Percentiles rank a stretch among this genome's conserved stretches.
Evolutionary conservation across 2,797 vertebrate genomes (phyloP).

Genomic region (Artibeus jamaicensis): DNA sequence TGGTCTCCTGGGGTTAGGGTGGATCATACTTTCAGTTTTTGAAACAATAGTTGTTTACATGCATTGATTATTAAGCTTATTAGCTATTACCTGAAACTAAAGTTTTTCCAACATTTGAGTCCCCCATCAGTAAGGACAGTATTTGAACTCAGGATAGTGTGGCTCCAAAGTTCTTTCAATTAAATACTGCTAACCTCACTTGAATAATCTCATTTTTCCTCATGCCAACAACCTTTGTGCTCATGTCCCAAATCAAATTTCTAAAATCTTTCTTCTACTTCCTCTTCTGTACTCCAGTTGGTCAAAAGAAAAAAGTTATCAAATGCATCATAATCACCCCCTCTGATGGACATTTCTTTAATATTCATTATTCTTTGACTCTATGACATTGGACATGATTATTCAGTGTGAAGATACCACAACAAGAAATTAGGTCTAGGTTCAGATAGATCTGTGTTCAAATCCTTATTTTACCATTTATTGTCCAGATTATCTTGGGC

Average conservation of each 20-base stretch:
- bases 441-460: not conserved
- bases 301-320: not conserved
- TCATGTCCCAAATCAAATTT: not conserved
- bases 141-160: not conserved
- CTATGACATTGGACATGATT: not conserved
- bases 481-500: not conserved
- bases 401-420: not conserved
- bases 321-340: not conserved
- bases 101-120: too few species aligned
- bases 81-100: too few species aligned
- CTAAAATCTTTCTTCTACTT: not conserved
- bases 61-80: too few species aligned
- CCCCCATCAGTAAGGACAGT: not conserved
- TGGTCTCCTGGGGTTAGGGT: too few species aligned
- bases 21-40: too few species aligned
- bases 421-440: not conserved
- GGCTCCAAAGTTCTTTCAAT: not conserved
- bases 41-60: too few species aligned
- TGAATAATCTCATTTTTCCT: not conserved
- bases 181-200: not conserved
- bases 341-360: not conserved
- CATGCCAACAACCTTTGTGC: not conserved
- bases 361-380: not conserved
- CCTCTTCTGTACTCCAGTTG: not conserved
- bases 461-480: not conserved